Evolutionary conservation across 2,888 invertebrate genomes (phyloP), one percentile per base, ranked within the genome.

Genomic region (Chorisops tibialis): DNA sequence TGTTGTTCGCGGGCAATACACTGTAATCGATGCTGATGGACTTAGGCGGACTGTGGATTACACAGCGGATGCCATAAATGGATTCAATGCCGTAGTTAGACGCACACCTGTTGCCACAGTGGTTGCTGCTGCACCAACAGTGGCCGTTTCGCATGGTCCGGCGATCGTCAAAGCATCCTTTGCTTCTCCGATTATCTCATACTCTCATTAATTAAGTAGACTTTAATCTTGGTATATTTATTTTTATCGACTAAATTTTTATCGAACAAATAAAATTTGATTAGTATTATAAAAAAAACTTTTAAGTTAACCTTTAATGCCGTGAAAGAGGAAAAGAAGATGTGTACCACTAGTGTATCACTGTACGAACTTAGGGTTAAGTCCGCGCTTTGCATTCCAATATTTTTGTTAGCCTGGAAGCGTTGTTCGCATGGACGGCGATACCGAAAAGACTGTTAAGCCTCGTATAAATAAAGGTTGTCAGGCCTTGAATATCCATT

Each of bases 11-110:
- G 77, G 77, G 48, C 73, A 75, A 67, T 77, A 77, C 63, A 73
- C 75, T 0, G 67, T 77, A 51, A 67, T 73, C 43, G 75, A 76
- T 67, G 67, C 77, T 48, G 77, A 76, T 69, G 77, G 75, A 3
- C 70, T 68, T 63, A 71, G 71, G 60, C 70, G 75, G 56, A 72
- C 69, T 22, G 75, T 75, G 11, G 73, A 72, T n/a, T 75, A 75
- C 66, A 71, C 72, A 45, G 72, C 77, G 43, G 75, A 75, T 64
- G 68, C 74, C 63, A 66, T 73, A 48, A 72, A 74, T 48, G 76
- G 76, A 45, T 76, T 76, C 70, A 75, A 75, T 62, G 75, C 75
- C 58, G 73, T 76, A 18, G 76, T 76, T 3, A 50, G 59, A 2
- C 66, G 68, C 38, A 58, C 66, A 18, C 63, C 64, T 18, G 12